A percentile compares a stretch with the other conserved stretches of the same genome.
phyloP scores from a whole-genome alignment of 2,113 vertebrate genomes.

The Caloenas nicobarica region DNA sequence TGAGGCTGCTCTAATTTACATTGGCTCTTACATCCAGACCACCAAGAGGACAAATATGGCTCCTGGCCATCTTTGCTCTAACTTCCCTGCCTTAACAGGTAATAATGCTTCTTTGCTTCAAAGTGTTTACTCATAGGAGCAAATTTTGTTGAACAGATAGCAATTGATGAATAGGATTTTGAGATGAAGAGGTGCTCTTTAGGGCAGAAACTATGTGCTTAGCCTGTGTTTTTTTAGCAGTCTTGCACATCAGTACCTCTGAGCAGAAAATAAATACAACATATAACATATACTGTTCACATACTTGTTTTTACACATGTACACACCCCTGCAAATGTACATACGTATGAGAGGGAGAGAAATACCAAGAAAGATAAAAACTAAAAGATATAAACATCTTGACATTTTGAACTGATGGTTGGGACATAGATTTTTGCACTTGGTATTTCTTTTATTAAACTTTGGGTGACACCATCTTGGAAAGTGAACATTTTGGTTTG shows the following conservation, averaged over 20 bases:
- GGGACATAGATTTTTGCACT: background rate
- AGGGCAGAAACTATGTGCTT: background rate
- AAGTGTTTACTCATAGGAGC: background rate
- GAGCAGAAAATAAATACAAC: background rate
- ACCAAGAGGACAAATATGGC: background rate
- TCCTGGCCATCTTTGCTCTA: background rate
- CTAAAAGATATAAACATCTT: background rate
- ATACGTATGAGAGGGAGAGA: background rate
- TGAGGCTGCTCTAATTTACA: background rate
- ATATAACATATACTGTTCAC: background rate
- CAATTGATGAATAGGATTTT: background rate
- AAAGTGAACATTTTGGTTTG: conserved; percentile 46
- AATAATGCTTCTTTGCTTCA: background rate
- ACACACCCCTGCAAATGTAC: background rate
- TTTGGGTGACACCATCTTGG: conserved; percentile 61
- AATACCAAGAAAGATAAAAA: background rate
- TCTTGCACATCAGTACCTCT: background rate
- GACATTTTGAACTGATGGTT: background rate
- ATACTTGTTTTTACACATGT: background rate
- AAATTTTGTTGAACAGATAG: background rate
- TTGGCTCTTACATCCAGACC: background rate
- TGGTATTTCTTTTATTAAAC: conserved; percentile 67
- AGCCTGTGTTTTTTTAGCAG: background rate
- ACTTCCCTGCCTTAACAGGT: background rate
- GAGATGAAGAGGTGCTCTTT: background rate